Percentiles rank a stretch among this genome's conserved stretches.
Conservation (phyloP, 64 coral and sea anemone species). For the Montipora foliosa region DNA sequence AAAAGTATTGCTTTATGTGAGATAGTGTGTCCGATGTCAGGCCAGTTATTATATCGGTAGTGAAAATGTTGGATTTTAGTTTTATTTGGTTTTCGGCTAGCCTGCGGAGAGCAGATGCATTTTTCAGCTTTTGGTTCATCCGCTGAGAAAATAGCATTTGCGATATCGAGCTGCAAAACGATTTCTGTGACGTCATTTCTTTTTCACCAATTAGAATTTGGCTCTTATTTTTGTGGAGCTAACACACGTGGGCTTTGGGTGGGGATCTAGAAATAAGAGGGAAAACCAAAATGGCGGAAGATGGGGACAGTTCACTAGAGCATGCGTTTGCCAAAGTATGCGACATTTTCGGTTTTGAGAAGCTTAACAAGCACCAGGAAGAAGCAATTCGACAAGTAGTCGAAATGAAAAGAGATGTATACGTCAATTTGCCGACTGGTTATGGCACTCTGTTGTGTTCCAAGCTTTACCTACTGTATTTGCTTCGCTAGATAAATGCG, state of each 20-base stretch:
- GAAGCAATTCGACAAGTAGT: constrained; percentile 4
- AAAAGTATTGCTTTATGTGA: too few relatives aligned
- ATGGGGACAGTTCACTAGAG: not conserved
- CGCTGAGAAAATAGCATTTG: not conserved
- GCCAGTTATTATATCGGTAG: too few relatives aligned
- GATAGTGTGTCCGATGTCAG: too few relatives aligned
- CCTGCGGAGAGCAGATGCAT: too few relatives aligned
- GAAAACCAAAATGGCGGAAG: constrained; percentile 2
- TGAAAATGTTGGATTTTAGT: too few relatives aligned
- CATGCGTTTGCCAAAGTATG: too few relatives aligned
- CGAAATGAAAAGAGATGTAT: not conserved
- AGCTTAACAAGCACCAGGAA: not conserved
- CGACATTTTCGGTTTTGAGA: not conserved
- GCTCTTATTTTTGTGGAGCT: not conserved
- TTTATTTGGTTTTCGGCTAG: too few relatives aligned
- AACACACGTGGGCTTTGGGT: not conserved
- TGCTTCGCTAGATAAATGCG: not conserved
- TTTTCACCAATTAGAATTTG: constrained; percentile 2
- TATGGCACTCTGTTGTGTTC: not conserved
- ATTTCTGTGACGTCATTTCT: not conserved
- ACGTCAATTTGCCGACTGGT: not conserved
- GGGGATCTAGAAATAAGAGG: not conserved
- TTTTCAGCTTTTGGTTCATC: too few relatives aligned
- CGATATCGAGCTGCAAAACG: not conserved
- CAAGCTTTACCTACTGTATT: not conserved